Conservation (phyloP, 2,113 vertebrate genomes). For the Eubucco bourcierii region DNA sequence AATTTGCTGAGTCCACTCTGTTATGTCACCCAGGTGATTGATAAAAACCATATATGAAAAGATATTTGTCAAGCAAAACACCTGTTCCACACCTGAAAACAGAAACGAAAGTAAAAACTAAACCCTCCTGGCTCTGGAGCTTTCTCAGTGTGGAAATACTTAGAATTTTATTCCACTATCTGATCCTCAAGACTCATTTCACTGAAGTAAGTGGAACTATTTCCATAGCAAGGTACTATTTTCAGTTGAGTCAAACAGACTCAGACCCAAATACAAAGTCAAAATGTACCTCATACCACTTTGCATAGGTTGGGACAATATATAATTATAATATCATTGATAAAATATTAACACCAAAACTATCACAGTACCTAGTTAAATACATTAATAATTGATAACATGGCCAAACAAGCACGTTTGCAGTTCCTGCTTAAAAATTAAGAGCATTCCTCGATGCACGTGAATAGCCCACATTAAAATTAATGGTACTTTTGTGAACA, state of each 20-base stretch:
- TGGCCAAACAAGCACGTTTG: not conserved
- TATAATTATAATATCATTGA: not conserved
- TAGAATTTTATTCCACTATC: not conserved
- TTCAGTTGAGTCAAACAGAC: not conserved
- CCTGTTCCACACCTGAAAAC: not conserved
- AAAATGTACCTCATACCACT: not conserved
- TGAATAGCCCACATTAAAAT: constrained; percentile 31
- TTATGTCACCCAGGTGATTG: no score
- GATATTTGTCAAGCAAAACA: not conserved
- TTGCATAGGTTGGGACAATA: not conserved
- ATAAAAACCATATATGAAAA: not conserved
- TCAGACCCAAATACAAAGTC: not conserved
- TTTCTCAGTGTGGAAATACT: not conserved
- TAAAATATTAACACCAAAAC: constrained; percentile 37
- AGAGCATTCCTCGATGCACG: not conserved
- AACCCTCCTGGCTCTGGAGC: fast-evolving
- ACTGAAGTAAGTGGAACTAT: not conserved
- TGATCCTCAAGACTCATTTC: not conserved
- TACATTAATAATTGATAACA: constrained; percentile 47
- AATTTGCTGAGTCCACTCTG: no score
- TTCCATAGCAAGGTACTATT: not conserved
- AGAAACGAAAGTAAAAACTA: not conserved
- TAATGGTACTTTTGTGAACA: constrained; percentile 9
- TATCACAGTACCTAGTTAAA: constrained; percentile 14
- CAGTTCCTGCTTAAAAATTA: constrained; percentile 42